phyloP scores from a whole-genome alignment of 2,888 invertebrate genomes.

The Julus scandinavius region DNA sequence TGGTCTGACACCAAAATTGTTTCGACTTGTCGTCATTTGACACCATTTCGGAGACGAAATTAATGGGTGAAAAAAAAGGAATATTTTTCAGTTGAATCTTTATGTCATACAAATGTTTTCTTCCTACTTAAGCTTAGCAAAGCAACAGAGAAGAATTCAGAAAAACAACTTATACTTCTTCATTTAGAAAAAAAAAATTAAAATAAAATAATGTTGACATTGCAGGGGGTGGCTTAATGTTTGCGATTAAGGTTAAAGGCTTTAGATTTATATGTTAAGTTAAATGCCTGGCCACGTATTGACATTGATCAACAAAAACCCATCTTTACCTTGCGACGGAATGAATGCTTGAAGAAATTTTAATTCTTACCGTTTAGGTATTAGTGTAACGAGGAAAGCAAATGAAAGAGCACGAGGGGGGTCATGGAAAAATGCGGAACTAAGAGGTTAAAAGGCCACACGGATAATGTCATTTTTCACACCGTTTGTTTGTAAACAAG shows the following conservation, averaged over 20 bases:
- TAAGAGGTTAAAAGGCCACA: not conserved
- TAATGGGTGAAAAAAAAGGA: not conserved
- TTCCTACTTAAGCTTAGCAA: constrained; percentile 40
- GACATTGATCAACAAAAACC: constrained; percentile 34
- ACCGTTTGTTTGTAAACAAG: constrained; percentile 25
- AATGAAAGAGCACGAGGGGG: not conserved
- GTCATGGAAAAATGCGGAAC: not conserved
- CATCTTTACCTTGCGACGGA: constrained; percentile 5
- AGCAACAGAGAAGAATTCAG: constrained; percentile 26
- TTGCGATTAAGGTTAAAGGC: constrained; percentile 36
- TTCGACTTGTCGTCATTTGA: constrained; percentile 44
- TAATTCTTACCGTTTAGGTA: not conserved
- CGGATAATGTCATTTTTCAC: constrained; percentile 19
- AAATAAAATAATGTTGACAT: constrained; percentile 37
- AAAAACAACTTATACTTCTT: constrained; percentile 23
- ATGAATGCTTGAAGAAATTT: not conserved
- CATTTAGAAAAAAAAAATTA: not conserved
- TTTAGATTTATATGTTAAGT: not conserved
- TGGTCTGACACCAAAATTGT: constrained; percentile 46
- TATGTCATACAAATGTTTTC: constrained; percentile 46
- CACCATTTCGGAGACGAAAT: constrained; percentile 25
- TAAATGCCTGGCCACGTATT: not conserved
- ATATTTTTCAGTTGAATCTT: constrained; percentile 26
- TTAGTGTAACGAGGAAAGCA: constrained; percentile 10
- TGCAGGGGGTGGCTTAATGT: constrained; percentile 45